Percentiles rank a stretch among this genome's conserved stretches.
phyloP scores from a whole-genome alignment of 1,140 invertebrate species.

The Notospermus geniculatus region DNA sequence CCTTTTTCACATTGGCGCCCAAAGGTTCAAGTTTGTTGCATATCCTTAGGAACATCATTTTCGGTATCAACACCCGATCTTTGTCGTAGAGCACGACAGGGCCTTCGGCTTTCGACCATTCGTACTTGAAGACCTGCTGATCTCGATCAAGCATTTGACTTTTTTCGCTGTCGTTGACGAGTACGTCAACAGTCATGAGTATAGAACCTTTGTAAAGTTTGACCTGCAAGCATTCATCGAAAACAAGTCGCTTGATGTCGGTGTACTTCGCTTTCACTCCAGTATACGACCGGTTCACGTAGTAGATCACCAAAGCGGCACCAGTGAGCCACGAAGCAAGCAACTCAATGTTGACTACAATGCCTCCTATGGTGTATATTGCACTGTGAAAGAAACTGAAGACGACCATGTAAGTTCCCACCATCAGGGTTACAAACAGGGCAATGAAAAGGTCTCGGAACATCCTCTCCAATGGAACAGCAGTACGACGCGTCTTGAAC shows the following conservation, averaged over 20 bases:
- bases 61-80: not conserved
- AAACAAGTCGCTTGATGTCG: not conserved
- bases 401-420: not conserved
- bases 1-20: not conserved
- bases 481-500: too few species aligned
- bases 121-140: not conserved
- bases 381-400: constrained; percentile 5
- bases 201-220: not conserved
- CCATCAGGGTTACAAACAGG: not conserved
- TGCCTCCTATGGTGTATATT: not conserved
- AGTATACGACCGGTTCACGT: not conserved
- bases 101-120: not conserved
- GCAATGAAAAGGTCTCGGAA: too few species aligned
- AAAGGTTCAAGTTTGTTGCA: not conserved
- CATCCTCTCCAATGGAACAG: too few species aligned
- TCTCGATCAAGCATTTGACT: not conserved
- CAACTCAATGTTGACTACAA: not conserved
- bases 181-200: not conserved
- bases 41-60: not conserved
- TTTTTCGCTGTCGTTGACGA: not conserved
- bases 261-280: not conserved
- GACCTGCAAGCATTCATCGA: not conserved
- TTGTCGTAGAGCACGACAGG: not conserved
- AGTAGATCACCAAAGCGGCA: not conserved
- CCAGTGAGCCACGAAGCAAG: not conserved